Percentiles rank a stretch among this genome's conserved stretches.
phyloP scores from a whole-genome alignment of 2,113 vertebrate genomes.

The Pogona vitticeps region DNA sequence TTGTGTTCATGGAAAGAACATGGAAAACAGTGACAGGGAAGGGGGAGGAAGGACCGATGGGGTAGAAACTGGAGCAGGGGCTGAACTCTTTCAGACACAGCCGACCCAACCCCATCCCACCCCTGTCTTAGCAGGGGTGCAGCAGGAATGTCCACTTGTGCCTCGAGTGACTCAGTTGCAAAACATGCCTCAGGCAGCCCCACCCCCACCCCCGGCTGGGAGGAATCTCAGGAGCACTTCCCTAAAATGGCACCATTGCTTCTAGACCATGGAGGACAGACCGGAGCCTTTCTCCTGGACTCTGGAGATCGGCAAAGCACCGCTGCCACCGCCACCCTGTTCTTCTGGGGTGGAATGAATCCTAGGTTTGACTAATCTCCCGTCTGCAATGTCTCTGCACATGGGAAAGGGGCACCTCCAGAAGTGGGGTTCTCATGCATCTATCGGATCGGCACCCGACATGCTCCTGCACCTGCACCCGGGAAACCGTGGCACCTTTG shows the following conservation, averaged over 20 bases:
- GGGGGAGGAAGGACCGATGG: too few species aligned
- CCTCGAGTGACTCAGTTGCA: background rate
- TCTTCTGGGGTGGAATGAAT: too few species aligned
- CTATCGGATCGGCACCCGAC: background rate
- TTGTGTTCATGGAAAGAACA: background rate
- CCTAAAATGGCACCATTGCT: constrained; percentile 7
- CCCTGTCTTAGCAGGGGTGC: background rate
- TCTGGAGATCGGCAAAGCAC: too few species aligned
- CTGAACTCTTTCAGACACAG: background rate
- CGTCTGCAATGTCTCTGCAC: background rate
- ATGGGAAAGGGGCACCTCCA: background rate
- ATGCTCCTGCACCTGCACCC: too few species aligned
- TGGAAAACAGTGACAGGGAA: background rate
- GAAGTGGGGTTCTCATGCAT: background rate
- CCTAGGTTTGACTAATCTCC: background rate
- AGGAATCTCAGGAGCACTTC: background rate
- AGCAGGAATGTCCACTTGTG: background rate
- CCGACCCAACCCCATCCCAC: background rate
- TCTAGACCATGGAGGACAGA: background rate
- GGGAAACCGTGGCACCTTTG: too few species aligned
- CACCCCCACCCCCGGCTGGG: too few species aligned
- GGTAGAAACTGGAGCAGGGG: too few species aligned
- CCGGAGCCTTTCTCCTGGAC: background rate
- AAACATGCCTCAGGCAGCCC: background rate
- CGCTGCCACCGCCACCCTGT: background rate